Conservation (phyloP, 2,113 vertebrate genomes). For the Danio rerio region DNA sequence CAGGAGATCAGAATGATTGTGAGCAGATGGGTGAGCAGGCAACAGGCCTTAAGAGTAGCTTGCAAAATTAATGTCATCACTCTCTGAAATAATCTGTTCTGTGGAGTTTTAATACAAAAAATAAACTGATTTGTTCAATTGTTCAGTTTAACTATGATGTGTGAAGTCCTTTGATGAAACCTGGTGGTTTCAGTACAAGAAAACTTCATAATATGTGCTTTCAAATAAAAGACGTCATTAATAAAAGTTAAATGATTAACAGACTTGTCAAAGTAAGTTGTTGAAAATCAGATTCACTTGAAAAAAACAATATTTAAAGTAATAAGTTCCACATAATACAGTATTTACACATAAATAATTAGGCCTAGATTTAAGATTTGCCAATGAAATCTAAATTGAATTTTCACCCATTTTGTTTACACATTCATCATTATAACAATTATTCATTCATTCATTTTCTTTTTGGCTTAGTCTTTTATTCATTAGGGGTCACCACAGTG, state of each 20-base stretch:
- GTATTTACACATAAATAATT: neutral
- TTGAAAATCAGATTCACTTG: neutral
- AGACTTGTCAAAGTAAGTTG: neutral
- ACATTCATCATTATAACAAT: neutral
- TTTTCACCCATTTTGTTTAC: neutral
- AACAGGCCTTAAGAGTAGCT: neutral
- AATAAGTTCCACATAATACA: too few relatives aligned
- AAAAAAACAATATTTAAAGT: neutral
- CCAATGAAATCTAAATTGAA: neutral
- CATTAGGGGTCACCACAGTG: too few relatives aligned
- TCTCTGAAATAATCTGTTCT: neutral
- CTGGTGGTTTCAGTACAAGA: neutral
- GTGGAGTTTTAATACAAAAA: too few relatives aligned
- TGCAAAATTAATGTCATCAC: neutral
- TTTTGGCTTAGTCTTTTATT: too few relatives aligned
- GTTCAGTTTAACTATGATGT: neutral
- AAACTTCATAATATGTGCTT: neutral
- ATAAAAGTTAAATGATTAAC: neutral
- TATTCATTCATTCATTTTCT: too few relatives aligned
- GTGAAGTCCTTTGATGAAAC: neutral
- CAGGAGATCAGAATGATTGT: slow-evolving; percentile 48
- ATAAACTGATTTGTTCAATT: neutral
- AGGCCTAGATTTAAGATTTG: neutral
- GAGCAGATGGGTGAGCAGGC: neutral
- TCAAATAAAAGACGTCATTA: neutral